These are phyloP conservation scores for Caenorhabditis japonica DNA, from an alignment of 2,888 invertebrate genomes.

Conservation along the genomic window DNA sequence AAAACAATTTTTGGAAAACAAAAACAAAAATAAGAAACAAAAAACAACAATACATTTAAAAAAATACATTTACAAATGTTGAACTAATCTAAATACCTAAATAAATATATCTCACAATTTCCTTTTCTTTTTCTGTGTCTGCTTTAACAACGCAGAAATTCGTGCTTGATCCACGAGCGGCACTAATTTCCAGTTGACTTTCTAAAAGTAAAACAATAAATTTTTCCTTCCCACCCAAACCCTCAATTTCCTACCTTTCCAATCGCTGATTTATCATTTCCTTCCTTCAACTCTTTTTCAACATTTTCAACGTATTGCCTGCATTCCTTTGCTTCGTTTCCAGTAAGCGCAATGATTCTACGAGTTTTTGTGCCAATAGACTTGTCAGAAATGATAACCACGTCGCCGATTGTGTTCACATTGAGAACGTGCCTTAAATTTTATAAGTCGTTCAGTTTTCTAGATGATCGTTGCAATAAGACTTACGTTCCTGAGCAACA, in stretches of 20 bases:
- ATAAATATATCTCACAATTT: neutral
- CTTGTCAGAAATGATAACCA: constrained; percentile 46
- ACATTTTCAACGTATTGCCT: constrained; percentile 19
- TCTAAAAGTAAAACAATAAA: constrained; percentile 16
- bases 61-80: neutral
- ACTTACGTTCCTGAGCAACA: constrained; percentile 55
- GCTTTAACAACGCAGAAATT: constrained; percentile 11
- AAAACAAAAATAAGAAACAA: constrained; percentile 1
- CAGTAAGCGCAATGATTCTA: constrained; percentile 42
- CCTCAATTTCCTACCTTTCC: constrained; percentile 8
- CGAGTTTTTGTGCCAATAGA: constrained; percentile 33
- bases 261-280: constrained; percentile 3
- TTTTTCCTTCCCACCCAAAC: neutral
- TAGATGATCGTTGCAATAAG: neutral
- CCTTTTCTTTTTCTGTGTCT: constrained; percentile 3
- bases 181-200: constrained; percentile 42
- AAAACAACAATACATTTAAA: neutral
- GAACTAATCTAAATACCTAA: neutral
- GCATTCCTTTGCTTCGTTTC: constrained; percentile 26
- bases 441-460: too few species aligned
- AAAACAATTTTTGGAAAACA: too few species aligned
- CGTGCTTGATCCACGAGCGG: constrained; percentile 26
- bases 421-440: constrained; percentile 45
- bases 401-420: constrained; percentile 7
- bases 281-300: constrained; percentile 7